These are phyloP conservation scores for Harpalus rubripes DNA, from an alignment of 2,888 invertebrate genomes.

Conservation along the genomic window DNA sequence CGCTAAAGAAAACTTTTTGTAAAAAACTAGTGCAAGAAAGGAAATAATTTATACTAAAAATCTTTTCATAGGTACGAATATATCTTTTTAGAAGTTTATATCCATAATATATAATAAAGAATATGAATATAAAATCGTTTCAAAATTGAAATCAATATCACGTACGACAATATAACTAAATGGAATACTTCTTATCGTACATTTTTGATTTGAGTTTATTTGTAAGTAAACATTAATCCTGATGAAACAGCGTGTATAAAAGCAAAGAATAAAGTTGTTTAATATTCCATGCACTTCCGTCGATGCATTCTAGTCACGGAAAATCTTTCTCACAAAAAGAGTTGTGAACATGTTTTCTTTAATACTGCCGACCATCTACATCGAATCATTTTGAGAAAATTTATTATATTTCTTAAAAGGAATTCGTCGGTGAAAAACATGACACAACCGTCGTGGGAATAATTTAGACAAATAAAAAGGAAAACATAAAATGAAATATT, in stretches of 20 bases:
- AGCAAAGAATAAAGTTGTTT: neutral
- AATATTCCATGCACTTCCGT: neutral
- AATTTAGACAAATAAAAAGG: neutral
- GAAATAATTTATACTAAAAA: too few species aligned
- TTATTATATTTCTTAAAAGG: constrained; percentile 33
- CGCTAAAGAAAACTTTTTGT: too few species aligned
- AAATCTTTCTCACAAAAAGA: neutral
- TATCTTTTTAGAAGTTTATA: too few species aligned
- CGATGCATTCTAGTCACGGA: neutral
- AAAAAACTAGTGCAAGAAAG: too few species aligned
- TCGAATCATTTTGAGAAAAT: constrained; percentile 1
- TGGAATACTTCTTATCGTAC: neutral
- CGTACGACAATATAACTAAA: neutral
- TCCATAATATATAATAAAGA: too few species aligned
- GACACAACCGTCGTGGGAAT: neutral
- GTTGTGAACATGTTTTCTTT: neutral
- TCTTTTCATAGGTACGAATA: too few species aligned
- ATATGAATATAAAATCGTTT: too few species aligned
- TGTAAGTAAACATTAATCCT: neutral
- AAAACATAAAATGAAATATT: too few species aligned
- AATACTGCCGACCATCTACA: neutral
- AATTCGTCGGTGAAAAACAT: neutral
- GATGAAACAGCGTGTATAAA: neutral
- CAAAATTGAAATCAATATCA: neutral
- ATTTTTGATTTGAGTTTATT: neutral